A percentile compares a stretch with the other conserved stretches of the same genome.
Evolutionary conservation across 2,797 vertebrate species (phyloP).

Genomic region (Echeneis naucrates): DNA sequence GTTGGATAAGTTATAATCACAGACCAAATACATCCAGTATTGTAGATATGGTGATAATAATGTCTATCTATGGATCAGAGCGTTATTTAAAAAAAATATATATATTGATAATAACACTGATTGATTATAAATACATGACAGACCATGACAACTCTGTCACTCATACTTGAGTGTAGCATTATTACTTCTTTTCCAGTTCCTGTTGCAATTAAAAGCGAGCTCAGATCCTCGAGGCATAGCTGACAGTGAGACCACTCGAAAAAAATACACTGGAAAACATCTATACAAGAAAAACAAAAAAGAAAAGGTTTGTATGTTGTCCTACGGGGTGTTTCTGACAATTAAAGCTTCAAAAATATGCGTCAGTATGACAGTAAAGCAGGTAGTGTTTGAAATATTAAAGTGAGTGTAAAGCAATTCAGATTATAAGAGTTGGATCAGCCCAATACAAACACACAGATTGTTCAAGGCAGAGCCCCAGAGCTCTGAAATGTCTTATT

Average conservation of each 20-base stretch:
- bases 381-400: background rate
- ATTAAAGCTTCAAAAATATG: background rate
- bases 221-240: background rate
- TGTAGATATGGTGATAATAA: background rate
- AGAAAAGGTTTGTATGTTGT: background rate
- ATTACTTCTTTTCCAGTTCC: background rate
- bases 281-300: background rate
- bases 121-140: constrained; percentile 6
- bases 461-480: background rate
- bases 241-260: too few species aligned
- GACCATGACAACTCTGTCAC: constrained; percentile 18
- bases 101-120: background rate
- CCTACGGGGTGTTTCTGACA: background rate
- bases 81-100: background rate
- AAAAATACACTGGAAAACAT: too few species aligned
- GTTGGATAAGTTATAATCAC: background rate
- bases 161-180: constrained; percentile 3
- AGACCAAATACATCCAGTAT: background rate
- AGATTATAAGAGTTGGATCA: background rate
- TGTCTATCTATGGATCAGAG: background rate
- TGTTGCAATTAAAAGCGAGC: constrained; percentile 8
- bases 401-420: background rate
- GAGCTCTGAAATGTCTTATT: background rate
- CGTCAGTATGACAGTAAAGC: background rate
- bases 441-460: background rate